Percentiles rank a stretch among this genome's conserved stretches.
These are phyloP conservation scores for Ditula angustiorana DNA, from an alignment of 2,888 invertebrate species.

Conservation along the genomic window DNA sequence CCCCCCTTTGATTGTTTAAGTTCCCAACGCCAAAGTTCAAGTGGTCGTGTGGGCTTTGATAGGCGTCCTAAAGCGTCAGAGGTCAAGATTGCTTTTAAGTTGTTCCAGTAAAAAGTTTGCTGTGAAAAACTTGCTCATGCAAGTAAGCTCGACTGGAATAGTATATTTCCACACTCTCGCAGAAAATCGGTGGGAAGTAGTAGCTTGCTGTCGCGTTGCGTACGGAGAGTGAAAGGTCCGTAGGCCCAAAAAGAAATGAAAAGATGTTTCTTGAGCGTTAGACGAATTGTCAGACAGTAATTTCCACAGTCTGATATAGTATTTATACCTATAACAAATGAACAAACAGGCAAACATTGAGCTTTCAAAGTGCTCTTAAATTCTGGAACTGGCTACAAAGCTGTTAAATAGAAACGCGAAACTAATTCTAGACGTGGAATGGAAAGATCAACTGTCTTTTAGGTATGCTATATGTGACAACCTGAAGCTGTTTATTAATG, in stretches of 20 bases:
- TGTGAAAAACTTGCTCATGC: too few species aligned
- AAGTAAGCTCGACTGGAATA: too few species aligned
- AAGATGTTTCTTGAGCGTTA: too few species aligned
- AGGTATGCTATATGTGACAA: background rate
- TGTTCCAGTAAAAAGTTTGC: background rate
- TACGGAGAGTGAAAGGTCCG: too few species aligned
- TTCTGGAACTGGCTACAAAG: slow-evolving; percentile 26
- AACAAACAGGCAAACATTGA: background rate
- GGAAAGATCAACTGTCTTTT: slow-evolving; percentile 35
- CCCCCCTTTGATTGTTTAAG: slow-evolving; percentile 16
- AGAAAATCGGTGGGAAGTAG: too few species aligned
- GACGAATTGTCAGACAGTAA: too few species aligned
- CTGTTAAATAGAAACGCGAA: slow-evolving; percentile 39
- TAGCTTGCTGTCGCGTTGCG: too few species aligned
- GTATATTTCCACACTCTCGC: too few species aligned
- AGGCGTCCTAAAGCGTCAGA: background rate
- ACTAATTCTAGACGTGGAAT: slow-evolving; percentile 33
- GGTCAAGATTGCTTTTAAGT: background rate
- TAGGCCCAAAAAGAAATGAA: too few species aligned
- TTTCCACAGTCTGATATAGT: too few species aligned
- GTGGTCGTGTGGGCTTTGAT: background rate
- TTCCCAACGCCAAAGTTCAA: background rate
- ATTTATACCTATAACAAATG: background rate
- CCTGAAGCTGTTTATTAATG: too few species aligned
- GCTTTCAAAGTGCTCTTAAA: slow-evolving; percentile 13